These are phyloP conservation scores for Dioctria linearis DNA, from an alignment of 2,888 invertebrate genomes.

Conservation along the genomic window DNA sequence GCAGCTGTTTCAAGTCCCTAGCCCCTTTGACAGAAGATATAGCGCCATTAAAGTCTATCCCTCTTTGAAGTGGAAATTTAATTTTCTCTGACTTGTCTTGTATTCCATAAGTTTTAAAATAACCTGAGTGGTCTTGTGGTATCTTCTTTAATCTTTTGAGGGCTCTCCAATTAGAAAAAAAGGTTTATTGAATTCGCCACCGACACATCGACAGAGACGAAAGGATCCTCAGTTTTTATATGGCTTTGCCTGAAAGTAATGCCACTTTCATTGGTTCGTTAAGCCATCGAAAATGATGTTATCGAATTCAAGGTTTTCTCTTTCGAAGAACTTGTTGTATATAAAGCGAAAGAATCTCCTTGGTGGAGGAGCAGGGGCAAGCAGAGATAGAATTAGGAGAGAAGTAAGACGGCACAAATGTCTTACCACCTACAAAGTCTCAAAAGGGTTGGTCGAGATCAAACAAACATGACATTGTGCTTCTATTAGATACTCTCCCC, in stretches of 20 bases:
- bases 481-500: not conserved
- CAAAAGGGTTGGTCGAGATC: conserved; percentile 29
- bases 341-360: conserved; percentile 1
- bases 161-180: conserved; percentile 28
- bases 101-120: not conserved
- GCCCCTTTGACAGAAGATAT: not conserved
- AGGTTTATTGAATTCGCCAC: conserved; percentile 34
- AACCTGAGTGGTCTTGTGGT: conserved; percentile 17
- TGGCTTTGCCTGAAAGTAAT: not conserved
- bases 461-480: conserved; percentile 31
- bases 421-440: conserved; percentile 2
- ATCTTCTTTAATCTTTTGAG: conserved; percentile 29
- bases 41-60: not conserved
- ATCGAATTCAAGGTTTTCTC: conserved; percentile 23
- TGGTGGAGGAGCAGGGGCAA: not conserved
- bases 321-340: not conserved
- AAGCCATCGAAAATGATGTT: conserved; percentile 22
- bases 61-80: conserved; percentile 5
- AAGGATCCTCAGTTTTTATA: not conserved
- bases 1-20: too few species aligned
- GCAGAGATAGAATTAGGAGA: not conserved
- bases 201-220: conserved; percentile 1
- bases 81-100: not conserved
- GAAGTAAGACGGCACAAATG: conserved; percentile 6
- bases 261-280: conserved; percentile 30